Evolutionary conservation across 2,888 invertebrate genomes (phyloP), one percentile per base, ranked within the genome.

Genomic region (Morpho helenor): DNA sequence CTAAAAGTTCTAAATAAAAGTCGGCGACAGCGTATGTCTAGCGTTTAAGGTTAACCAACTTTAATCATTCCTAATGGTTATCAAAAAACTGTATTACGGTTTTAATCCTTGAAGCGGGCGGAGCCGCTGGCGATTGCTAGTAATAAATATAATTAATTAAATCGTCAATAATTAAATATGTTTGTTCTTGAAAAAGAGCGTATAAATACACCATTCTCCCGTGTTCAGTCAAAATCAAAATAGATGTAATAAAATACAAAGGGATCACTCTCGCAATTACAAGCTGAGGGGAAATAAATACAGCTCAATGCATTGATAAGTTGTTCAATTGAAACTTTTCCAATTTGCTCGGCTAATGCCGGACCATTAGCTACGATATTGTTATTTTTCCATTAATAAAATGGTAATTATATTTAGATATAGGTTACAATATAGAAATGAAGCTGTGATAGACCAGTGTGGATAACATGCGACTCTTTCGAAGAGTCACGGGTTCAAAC

Each of bases 301-400:
- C 10, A 10, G 49, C 23, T 23, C 10, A 39, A 40, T 50, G 40
- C 47, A 47, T 52, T 51, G 51, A 47, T 51, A 57, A 61, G 51
- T 57, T 52, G 57, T 57, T 61, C 57, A 54, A 61, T 57, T 57
- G 57, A 57, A 61, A 61, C 51, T 61, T 61, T 60, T 61, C 52
- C 57, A 44, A 54, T 57, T 61, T 61, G 50, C 44, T 43, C 10
- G 31, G 43, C 31, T 43, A 43, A 43, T 9, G 42, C 42, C 9
- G 42, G 42, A 43, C 42, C 9, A 43, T 31, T 31, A 31, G 31
- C 31, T 31, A 5, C 4, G 31, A 31, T 31, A 31, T 31, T 31
- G 31, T 9, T 43, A 43, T 43, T 43, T n/a, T 41, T 16, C 41
- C 40, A 41, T 41, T 40, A 49, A 49, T 49, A 49, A n/a, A 40